These are phyloP conservation scores for Lagorchestes hirsutus DNA, from an alignment of 2,797 vertebrate species.

Conservation along the genomic window DNA sequence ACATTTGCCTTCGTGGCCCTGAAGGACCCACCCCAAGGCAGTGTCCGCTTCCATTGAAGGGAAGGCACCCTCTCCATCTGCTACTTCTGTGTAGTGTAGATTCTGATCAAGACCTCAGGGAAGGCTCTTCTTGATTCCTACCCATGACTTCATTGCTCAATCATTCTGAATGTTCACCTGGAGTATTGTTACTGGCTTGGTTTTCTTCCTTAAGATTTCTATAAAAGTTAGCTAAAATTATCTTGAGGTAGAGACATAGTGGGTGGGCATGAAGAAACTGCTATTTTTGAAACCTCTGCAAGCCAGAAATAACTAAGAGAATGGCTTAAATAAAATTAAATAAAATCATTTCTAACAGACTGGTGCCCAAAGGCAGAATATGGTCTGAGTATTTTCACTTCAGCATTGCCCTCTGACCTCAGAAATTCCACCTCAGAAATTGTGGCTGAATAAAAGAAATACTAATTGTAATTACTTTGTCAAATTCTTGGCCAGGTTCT, in stretches of 20 bases:
- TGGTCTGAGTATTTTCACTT: background rate
- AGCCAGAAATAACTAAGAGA: background rate
- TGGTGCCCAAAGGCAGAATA: background rate
- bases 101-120: background rate
- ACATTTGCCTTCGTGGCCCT: background rate
- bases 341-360: background rate
- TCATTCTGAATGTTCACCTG: background rate
- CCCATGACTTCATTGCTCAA: background rate
- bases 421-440: background rate
- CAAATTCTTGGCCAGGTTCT: background rate
- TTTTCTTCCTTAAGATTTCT: background rate
- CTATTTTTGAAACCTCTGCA: background rate
- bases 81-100: background rate
- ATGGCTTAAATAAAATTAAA: background rate
- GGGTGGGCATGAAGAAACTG: background rate
- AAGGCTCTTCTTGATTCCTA: too few species aligned
- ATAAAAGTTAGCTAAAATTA: background rate
- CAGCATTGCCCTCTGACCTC: background rate
- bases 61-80: background rate
- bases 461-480: background rate
- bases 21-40: too few species aligned
- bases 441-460: background rate
- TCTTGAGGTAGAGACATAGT: background rate
- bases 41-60: background rate
- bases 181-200: background rate